A percentile compares a stretch with the other conserved stretches of the same genome.
Conservation (phyloP, 2,797 vertebrate species). For the Gephyroberyx darwinii region DNA sequence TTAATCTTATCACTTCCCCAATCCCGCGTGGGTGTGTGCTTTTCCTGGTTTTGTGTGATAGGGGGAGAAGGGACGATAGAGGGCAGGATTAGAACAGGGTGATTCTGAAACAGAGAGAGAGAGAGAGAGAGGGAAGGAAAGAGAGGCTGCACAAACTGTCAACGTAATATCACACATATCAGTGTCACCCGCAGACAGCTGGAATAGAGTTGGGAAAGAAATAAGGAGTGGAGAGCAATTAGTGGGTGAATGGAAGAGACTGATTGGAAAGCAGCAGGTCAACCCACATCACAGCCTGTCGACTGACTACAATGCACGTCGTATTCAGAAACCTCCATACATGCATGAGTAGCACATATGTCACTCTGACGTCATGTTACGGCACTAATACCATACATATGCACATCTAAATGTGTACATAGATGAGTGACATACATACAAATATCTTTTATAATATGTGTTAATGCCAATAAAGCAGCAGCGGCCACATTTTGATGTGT, state of each 20-base stretch:
- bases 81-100: slow-evolving; percentile 68
- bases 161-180: slow-evolving; percentile 64
- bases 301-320: slow-evolving; percentile 25
- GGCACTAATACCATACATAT: background rate
- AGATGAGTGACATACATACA: background rate
- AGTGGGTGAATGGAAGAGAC: slow-evolving; percentile 25
- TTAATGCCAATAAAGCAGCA: background rate
- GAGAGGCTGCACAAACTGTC: slow-evolving; percentile 41
- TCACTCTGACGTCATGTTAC: slow-evolving; percentile 14
- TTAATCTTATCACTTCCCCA: slow-evolving; percentile 83
- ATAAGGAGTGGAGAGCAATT: slow-evolving; percentile 25
- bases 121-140: slow-evolving; percentile 26
- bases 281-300: background rate
- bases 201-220: slow-evolving; percentile 29
- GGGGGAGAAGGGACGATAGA: slow-evolving; percentile 60
- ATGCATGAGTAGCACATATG: slow-evolving; percentile 6
- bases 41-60: slow-evolving; percentile 74
- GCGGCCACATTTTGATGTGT: background rate
- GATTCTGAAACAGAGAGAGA: slow-evolving; percentile 57
- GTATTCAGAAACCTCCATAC: slow-evolving; percentile 23
- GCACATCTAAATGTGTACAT: no score
- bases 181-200: slow-evolving; percentile 51
- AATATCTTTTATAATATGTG: background rate
- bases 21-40: slow-evolving; percentile 78
- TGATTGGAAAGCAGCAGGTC: slow-evolving; percentile 11